Percentiles rank a stretch among this genome's conserved stretches.
Conservation (phyloP, 2,113 vertebrate genomes). For the Bagarius yarrelli region DNA sequence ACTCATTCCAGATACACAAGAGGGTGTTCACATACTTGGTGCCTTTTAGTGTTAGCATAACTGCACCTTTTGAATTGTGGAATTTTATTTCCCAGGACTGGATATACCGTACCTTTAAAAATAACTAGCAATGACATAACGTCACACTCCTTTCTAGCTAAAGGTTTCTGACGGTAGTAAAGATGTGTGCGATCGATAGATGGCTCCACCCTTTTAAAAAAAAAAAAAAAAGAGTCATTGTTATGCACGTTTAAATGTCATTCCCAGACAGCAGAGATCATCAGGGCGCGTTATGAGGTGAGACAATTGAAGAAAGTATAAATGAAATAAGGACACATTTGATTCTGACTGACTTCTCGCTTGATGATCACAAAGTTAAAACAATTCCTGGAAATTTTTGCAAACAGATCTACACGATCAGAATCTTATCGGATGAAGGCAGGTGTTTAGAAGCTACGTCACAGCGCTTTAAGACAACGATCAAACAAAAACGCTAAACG, state of each 20-base stretch:
- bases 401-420: background rate
- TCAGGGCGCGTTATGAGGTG: no score
- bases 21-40: background rate
- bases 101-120: background rate
- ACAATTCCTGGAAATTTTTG: background rate
- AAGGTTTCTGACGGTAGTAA: background rate
- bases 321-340: background rate
- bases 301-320: background rate
- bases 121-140: no score
- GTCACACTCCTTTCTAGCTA: no score
- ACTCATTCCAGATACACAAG: no score
- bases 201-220: background rate
- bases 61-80: constrained; percentile 1
- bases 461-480: background rate
- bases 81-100: background rate
- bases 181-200: background rate
- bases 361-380: background rate
- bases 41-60: background rate
- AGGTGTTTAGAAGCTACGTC: background rate
- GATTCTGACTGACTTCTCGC: no score
- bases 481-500: background rate
- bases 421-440: background rate
- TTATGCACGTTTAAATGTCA: background rate
- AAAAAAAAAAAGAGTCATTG: no score
- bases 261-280: background rate